Conservation (phyloP, 2,888 invertebrate genomes). For the Elysia crispata region DNA sequence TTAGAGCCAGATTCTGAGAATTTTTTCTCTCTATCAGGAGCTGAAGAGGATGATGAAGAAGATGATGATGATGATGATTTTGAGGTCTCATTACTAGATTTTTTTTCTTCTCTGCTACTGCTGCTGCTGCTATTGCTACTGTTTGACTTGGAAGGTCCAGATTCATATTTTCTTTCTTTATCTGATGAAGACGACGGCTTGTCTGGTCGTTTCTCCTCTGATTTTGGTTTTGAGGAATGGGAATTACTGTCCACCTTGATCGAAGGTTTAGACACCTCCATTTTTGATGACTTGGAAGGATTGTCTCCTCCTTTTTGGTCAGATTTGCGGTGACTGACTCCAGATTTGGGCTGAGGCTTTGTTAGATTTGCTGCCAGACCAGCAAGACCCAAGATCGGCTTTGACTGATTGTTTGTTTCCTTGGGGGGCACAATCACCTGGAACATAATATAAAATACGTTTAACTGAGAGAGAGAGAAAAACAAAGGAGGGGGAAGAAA, state of each 20-base stretch:
- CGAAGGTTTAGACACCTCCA: conserved; percentile 41
- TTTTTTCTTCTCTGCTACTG: conserved; percentile 10
- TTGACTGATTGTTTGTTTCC: conserved; percentile 50
- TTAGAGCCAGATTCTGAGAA: conserved; percentile 47
- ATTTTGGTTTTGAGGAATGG: conserved; percentile 36
- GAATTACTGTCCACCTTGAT: conserved; percentile 40
- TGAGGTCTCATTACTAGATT: conserved; percentile 1
- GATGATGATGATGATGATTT: conserved; percentile 23
- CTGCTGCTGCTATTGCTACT: conserved; percentile 36
- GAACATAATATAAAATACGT: not conserved
- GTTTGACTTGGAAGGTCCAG: conserved; percentile 18
- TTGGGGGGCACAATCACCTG: conserved; percentile 48
- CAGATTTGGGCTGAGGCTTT: conserved; percentile 56
- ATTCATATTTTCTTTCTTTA: conserved; percentile 28
- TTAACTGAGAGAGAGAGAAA: not conserved
- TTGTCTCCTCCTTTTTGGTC: conserved; percentile 52
- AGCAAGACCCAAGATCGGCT: conserved; percentile 76
- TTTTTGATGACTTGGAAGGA: conserved; percentile 46
- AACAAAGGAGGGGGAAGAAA: too few relatives aligned
- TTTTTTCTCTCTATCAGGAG: not conserved
- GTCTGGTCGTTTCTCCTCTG: conserved; percentile 29
- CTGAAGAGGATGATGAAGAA: not conserved
- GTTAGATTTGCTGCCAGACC: conserved; percentile 76
- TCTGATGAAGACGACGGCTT: conserved; percentile 17
- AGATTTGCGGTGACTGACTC: conserved; percentile 33